Percentiles rank a stretch among this genome's conserved stretches.
Evolutionary conservation across 2,888 invertebrate genomes (phyloP).

Genomic region (Ceramica pisi): DNA sequence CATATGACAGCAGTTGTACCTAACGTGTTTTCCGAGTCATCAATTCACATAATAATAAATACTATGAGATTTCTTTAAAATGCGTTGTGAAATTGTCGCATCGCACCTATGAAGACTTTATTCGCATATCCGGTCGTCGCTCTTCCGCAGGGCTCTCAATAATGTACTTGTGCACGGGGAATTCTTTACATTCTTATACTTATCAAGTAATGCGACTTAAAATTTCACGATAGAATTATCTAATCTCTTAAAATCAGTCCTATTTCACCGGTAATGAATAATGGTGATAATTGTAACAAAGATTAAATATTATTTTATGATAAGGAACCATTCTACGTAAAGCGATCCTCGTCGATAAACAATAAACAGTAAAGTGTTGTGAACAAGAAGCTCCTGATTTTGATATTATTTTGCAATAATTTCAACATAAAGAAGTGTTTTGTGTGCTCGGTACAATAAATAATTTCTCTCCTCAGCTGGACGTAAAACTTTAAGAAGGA

Average conservation of each 20-base stretch:
- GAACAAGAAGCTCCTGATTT: conserved; percentile 22
- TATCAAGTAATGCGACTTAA: not conserved
- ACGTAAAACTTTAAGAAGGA: conserved; percentile 15
- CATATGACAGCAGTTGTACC: too few relatives aligned
- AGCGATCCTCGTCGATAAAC: conserved; percentile 62
- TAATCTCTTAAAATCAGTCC: conserved; percentile 76
- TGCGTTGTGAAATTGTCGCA: not conserved
- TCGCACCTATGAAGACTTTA: not conserved
- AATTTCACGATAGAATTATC: conserved; percentile 40
- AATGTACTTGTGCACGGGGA: not conserved
- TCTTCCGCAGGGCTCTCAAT: not conserved
- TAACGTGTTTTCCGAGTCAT: too few relatives aligned
- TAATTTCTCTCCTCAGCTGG: not conserved
- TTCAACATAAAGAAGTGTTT: conserved; percentile 21
- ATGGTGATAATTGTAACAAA: conserved; percentile 59
- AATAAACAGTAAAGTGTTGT: conserved; percentile 50
- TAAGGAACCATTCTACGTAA: conserved; percentile 66
- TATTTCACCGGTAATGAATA: conserved; percentile 70
- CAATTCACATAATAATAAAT: too few relatives aligned
- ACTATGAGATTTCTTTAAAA: too few relatives aligned
- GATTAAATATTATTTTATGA: conserved; percentile 61
- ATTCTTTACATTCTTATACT: not conserved
- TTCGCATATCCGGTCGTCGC: not conserved
- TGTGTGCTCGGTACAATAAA: conserved; percentile 23
- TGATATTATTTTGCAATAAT: conserved; percentile 27